Conservation (phyloP, 2,888 invertebrate species). For the Steromphala cineraria region DNA sequence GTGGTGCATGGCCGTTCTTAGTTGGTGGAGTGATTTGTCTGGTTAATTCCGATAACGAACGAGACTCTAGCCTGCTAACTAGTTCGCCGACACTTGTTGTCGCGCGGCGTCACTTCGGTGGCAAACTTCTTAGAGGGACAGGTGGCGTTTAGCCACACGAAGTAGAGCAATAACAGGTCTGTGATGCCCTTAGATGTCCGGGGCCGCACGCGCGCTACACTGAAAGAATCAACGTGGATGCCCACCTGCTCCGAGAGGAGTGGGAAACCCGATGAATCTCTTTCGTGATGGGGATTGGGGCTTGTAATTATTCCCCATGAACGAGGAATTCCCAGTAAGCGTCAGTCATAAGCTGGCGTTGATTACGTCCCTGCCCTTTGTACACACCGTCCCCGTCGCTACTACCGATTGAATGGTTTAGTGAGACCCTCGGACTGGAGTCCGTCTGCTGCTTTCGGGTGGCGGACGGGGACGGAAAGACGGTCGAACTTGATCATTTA, state of each 20-base stretch:
- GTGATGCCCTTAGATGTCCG: conserved; percentile 83
- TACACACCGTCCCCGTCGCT: conserved; percentile 85
- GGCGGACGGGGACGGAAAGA: conserved; percentile 77
- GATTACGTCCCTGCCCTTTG: conserved; percentile 84
- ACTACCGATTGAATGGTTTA: conserved; percentile 83
- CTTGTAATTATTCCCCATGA: conserved; percentile 80
- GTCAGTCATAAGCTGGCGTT: conserved; percentile 82
- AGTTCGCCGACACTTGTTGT: conserved; percentile 74
- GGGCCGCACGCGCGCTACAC: conserved; percentile 83
- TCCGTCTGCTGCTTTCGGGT: conserved; percentile 35
- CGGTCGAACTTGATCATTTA: conserved; percentile 81
- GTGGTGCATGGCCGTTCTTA: conserved; percentile 85
- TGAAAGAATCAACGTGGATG: conserved; percentile 79
- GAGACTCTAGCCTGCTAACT: conserved; percentile 81
- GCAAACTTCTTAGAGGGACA: conserved; percentile 80
- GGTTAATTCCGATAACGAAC: conserved; percentile 86
- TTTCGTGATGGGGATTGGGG: conserved; percentile 82
- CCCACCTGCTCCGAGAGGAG: conserved; percentile 78
- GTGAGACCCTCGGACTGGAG: conserved; percentile 78
- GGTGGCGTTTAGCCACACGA: conserved; percentile 80
- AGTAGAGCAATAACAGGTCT: conserved; percentile 82
- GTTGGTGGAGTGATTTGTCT: conserved; percentile 82
- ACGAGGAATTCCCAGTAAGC: conserved; percentile 84
- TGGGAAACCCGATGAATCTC: conserved; percentile 83
- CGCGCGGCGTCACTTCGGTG: conserved; percentile 19